phyloP scores from a whole-genome alignment of 2,797 vertebrate genomes.

The Pangasius krempfi region DNA sequence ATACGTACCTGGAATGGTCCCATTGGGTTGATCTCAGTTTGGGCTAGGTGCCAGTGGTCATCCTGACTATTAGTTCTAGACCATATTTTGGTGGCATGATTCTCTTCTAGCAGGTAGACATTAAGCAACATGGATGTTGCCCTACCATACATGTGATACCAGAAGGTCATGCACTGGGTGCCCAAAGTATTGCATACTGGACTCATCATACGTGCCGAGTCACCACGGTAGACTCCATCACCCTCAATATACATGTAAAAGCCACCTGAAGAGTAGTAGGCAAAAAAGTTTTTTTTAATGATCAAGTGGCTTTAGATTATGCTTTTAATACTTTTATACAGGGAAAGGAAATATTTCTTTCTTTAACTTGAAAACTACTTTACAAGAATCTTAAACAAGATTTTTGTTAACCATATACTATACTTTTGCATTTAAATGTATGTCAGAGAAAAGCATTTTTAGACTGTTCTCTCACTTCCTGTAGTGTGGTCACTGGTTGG shows the following conservation, averaged over 20 bases:
- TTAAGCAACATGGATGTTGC: conserved; percentile 72
- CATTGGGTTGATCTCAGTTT: conserved; percentile 62
- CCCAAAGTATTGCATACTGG: conserved; percentile 68
- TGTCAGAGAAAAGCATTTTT: background rate
- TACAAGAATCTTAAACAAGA: background rate
- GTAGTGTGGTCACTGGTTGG: conserved; percentile 81
- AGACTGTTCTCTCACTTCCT: conserved; percentile 70
- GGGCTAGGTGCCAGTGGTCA: conserved; percentile 70
- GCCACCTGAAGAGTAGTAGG: conserved; percentile 64
- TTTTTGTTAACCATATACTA: background rate
- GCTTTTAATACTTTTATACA: background rate
- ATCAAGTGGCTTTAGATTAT: background rate
- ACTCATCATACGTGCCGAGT: conserved; percentile 75
- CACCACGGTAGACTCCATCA: conserved; percentile 63
- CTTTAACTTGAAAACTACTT: background rate
- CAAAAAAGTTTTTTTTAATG: background rate
- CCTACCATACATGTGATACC: conserved; percentile 82
- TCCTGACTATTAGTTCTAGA: conserved; percentile 68
- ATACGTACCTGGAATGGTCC: conserved; percentile 70
- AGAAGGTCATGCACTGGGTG: conserved; percentile 79
- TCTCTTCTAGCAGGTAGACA: conserved; percentile 64
- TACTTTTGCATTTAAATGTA: background rate
- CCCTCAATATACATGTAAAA: conserved; percentile 78
- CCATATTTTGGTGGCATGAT: conserved; percentile 67
- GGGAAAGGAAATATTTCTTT: background rate